phyloP scores from a whole-genome alignment of 2,113 vertebrate genomes.

The Vulpes vulpes region DNA sequence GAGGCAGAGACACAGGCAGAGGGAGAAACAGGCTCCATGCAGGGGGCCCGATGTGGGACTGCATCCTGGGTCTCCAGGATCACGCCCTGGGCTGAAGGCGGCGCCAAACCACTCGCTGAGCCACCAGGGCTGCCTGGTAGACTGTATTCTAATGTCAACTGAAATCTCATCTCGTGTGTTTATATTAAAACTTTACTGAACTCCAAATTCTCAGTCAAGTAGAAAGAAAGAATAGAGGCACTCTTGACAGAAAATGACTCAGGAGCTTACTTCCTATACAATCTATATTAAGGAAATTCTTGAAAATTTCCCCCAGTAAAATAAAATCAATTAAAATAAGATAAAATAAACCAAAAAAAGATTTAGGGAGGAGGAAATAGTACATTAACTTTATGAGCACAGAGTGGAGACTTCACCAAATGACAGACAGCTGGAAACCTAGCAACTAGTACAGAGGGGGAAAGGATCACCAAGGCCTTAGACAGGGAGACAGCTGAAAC shows the following conservation, averaged over 20 bases:
- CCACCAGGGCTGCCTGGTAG: too few relatives aligned
- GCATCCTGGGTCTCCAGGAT: too few relatives aligned
- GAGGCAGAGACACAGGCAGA: too few relatives aligned
- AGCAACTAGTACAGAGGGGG: rapidly evolving
- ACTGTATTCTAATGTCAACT: background rate
- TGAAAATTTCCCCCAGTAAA: background rate
- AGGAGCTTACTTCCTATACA: background rate
- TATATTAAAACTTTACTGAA: background rate
- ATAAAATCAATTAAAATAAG: background rate
- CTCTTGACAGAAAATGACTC: background rate
- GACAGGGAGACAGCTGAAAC: background rate
- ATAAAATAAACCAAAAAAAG: background rate
- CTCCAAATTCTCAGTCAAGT: background rate
- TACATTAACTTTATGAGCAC: background rate
- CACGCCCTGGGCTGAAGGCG: too few relatives aligned
- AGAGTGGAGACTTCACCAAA: background rate
- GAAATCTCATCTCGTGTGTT: background rate
- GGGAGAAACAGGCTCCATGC: too few relatives aligned
- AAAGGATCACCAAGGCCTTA: background rate
- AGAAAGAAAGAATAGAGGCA: background rate
- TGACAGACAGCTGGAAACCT: background rate
- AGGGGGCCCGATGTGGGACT: too few relatives aligned
- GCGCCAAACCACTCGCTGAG: too few relatives aligned
- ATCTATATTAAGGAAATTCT: background rate
- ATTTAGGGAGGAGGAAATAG: background rate